Evolutionary conservation across 2,113 vertebrate species (phyloP).

Genomic region (Nanger granti): DNA sequence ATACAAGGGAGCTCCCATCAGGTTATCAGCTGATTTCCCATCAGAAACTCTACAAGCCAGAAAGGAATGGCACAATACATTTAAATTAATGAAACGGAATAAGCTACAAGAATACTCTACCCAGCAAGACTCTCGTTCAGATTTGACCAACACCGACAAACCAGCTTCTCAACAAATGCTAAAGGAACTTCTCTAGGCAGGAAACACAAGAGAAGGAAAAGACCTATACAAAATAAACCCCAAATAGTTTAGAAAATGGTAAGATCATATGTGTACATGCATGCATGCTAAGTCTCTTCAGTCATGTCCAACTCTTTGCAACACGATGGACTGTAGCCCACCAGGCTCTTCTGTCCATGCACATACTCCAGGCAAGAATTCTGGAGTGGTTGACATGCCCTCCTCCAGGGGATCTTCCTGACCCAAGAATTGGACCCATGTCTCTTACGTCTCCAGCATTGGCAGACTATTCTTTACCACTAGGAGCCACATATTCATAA

Average conservation of each 20-base stretch:
- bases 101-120: background rate
- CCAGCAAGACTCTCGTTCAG: background rate
- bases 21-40: background rate
- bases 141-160: background rate
- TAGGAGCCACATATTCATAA: background rate
- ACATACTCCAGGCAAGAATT: background rate
- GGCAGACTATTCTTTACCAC: background rate
- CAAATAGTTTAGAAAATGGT: background rate
- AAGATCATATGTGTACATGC: background rate
- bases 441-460: background rate
- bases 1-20: background rate
- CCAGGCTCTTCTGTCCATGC: background rate
- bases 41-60: background rate
- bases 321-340: background rate
- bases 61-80: background rate
- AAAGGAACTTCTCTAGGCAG: background rate
- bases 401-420: background rate
- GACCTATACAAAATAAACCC: background rate
- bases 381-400: background rate
- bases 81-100: background rate
- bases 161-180: background rate
- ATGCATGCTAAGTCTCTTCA: background rate
- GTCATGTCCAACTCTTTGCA: background rate
- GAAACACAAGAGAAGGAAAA: background rate
- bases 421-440: background rate